Conservation (phyloP, 2,113 vertebrate genomes). For the Miniopterus natalensis region DNA sequence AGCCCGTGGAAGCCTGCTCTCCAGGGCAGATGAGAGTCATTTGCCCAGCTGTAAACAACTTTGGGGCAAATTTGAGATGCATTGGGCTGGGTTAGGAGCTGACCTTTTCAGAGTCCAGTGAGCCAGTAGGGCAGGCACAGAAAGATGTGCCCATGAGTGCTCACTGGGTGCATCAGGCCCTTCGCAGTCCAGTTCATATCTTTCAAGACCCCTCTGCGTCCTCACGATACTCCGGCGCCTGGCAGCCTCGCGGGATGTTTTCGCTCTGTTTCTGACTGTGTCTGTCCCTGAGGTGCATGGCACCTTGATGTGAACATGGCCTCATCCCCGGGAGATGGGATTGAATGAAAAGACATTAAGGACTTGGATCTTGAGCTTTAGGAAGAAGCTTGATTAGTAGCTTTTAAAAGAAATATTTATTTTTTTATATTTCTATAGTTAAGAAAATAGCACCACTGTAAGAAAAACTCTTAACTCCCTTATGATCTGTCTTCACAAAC, state of each 20-base stretch:
- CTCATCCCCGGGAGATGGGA: background rate
- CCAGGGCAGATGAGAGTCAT: background rate
- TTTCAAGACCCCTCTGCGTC: background rate
- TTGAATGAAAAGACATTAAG: background rate
- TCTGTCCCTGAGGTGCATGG: background rate
- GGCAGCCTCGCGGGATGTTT: rapidly evolving
- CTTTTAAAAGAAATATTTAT: background rate
- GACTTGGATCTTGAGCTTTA: background rate
- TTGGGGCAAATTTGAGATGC: background rate
- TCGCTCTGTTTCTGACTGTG: background rate
- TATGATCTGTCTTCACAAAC: slow-evolving; percentile 15
- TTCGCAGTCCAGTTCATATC: too few species aligned
- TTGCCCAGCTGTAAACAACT: background rate
- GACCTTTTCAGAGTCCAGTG: too few species aligned
- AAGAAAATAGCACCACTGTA: background rate
- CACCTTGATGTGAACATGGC: background rate
- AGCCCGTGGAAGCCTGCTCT: background rate
- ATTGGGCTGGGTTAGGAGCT: rapidly evolving
- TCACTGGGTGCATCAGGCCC: rapidly evolving
- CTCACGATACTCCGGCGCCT: rapidly evolving
- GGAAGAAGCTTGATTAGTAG: background rate
- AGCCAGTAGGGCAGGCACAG: background rate
- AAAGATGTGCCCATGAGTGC: background rate
- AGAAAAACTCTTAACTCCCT: background rate
- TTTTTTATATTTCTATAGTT: background rate